Percentiles rank a stretch among this genome's conserved stretches.
These are phyloP conservation scores for Penaeus vannamei DNA, from an alignment of 1,140 invertebrate species.

Conservation along the genomic window DNA sequence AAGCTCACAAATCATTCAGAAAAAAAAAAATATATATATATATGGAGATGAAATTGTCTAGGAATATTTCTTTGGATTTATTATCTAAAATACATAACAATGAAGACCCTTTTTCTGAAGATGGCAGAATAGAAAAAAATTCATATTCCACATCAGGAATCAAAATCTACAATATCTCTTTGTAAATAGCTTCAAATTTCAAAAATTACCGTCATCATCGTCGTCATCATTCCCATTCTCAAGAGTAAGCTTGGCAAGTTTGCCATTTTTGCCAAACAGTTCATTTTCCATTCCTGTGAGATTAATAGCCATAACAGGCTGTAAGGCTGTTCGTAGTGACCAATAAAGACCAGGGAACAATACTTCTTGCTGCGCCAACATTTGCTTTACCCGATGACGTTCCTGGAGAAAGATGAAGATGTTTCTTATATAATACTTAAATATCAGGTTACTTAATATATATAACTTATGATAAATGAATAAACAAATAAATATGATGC, in stretches of 20 bases:
- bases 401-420: conserved; percentile 73
- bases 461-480: too few species aligned
- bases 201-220: background rate
- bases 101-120: background rate
- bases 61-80: too few species aligned
- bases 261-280: conserved; percentile 69
- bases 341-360: conserved; percentile 81
- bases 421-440: background rate
- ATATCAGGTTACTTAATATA: background rate
- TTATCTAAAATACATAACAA: background rate
- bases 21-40: too few species aligned
- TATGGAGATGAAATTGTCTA: too few species aligned
- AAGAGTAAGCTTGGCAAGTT: background rate
- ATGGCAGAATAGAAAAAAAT: background rate
- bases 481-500: too few species aligned
- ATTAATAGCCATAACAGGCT: conserved; percentile 80
- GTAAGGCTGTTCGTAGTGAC: conserved; percentile 80
- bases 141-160: background rate
- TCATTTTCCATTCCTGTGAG: conserved; percentile 73
- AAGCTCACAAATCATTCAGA: too few species aligned
- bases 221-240: background rate
- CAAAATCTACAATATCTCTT: background rate
- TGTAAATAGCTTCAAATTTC: background rate
- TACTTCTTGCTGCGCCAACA: conserved; percentile 83
- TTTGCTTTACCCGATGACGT: conserved; percentile 79